phyloP scores from a whole-genome alignment of 2,888 invertebrate species.

The Ochlodes sylvanus region DNA sequence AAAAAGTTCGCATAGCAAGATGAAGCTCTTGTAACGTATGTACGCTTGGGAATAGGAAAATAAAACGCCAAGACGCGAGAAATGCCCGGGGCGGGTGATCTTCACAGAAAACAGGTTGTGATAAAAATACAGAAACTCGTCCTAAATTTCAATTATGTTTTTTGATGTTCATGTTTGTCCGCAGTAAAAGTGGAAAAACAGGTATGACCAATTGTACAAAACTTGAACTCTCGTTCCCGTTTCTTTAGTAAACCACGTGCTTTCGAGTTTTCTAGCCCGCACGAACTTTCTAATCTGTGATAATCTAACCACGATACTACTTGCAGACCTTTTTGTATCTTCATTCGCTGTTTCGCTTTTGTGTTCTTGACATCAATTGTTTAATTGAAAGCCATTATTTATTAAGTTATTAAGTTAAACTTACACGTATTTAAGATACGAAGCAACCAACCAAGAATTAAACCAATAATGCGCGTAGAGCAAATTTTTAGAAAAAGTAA shows the following conservation, averaged over 20 bases:
- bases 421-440: too few species aligned
- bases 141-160: conserved; percentile 27
- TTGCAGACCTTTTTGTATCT: conserved; percentile 34
- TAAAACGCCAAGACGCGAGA: conserved; percentile 9
- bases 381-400: neutral
- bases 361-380: conserved; percentile 26
- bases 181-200: conserved; percentile 35
- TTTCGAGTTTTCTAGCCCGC: conserved; percentile 52
- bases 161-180: conserved; percentile 25
- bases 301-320: conserved; percentile 35
- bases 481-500: too few species aligned
- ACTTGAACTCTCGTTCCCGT: conserved; percentile 48
- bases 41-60: conserved; percentile 14
- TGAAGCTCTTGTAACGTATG: neutral
- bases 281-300: conserved; percentile 55
- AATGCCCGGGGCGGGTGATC: conserved; percentile 23
- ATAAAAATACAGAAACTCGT: conserved; percentile 20
- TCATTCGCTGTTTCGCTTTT: conserved; percentile 7
- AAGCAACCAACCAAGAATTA: too few species aligned
- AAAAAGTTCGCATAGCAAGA: neutral
- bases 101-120: conserved; percentile 31
- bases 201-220: conserved; percentile 48
- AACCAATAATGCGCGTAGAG: too few species aligned
- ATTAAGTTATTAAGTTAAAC: too few species aligned
- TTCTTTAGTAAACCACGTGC: conserved; percentile 48